phyloP scores from a whole-genome alignment of 2,797 vertebrate species.

The Astyanax mexicanus region DNA sequence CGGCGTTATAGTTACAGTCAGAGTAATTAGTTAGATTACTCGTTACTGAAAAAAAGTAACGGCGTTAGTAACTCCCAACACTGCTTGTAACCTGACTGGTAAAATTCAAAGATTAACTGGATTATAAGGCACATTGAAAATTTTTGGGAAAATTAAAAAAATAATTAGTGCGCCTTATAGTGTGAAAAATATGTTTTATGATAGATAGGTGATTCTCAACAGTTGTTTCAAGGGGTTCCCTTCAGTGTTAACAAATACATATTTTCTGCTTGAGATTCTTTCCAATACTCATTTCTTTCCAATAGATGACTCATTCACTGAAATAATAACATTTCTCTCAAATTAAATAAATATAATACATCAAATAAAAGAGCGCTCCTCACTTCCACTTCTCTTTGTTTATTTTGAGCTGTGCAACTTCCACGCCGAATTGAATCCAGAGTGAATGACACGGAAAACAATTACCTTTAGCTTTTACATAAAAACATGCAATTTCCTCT shows the following conservation, averaged over 20 bases:
- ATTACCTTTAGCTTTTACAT: not conserved
- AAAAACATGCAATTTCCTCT: slow-evolving; percentile 8
- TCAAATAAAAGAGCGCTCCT: slow-evolving; percentile 37
- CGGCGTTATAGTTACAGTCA: no score
- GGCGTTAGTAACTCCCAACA: no score
- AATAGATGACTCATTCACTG: not conserved
- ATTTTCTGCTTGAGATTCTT: slow-evolving; percentile 34
- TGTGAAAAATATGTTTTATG: no score
- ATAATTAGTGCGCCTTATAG: no score
- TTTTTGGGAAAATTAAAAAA: no score
- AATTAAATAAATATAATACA: slow-evolving; percentile 15
- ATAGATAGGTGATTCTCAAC: no score
- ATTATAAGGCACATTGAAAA: no score
- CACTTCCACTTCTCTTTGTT: slow-evolving; percentile 14
- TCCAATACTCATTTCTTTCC: slow-evolving; percentile 4
- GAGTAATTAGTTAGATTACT: no score
- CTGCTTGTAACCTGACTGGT: no score
- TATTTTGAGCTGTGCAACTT: slow-evolving; percentile 40
- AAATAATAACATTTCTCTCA: slow-evolving; percentile 9
- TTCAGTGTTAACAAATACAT: not conserved
- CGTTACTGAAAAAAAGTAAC: no score
- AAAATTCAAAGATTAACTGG: no score
- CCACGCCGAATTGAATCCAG: not conserved
- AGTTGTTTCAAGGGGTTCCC: not conserved
- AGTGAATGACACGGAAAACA: slow-evolving; percentile 12